Base-by-base conservation (phyloP, 2,113 vertebrate genomes). In the Odobenus rosmarus region DNA sequence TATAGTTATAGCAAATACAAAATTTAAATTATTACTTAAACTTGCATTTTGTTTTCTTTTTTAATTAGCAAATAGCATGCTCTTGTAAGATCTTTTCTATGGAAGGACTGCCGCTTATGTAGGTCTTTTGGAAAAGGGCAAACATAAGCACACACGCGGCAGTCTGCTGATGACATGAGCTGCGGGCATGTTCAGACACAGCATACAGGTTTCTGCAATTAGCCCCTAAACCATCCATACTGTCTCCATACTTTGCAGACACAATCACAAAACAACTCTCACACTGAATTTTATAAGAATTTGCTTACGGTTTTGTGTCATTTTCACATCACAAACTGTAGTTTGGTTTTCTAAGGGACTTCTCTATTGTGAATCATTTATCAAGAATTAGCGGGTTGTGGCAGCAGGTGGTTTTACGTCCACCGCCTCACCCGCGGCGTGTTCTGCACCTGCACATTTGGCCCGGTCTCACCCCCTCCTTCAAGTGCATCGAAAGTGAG, bases 351-450 rank as follows among this genome's bases (percentile, higher is more conserved):
- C 62, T 33, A 26, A 61, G 55, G 15, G 23, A 28, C 51, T 77
- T 79, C 80, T 77, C 80, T 57, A 0, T n/a, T 13, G 28, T 24
- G 46, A 51, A 18, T 49, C 24, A 4, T 18, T 69, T 12, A 53
- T 46, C 21, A 36, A 21, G 39, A 49, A 9, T 33, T 36, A 55
- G 7, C 26, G 6, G 59, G 3, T 42, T 3, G 3, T 7, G 55
- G 4, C 31, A 1, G 1, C 1, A 4, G 12, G 5, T 15, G 19
- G 10, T 14, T 5, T 14, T 5, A 2, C 3, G 5, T 1, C 6
- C 55, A 0, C 0, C 0, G 0, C 1, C 62, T 61, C 5, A 0
- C 31, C 26, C 2, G 1, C 0, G 0, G 23, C 8, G 0, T 14
- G 42, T 18, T 5, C 2, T 1, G 11, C 9, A 16, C 5, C 39